Percentiles rank a stretch among this genome's conserved stretches.
These are phyloP conservation scores for Rattus rattus DNA, from an alignment of 2,113 vertebrate species.

Conservation along the genomic window DNA sequence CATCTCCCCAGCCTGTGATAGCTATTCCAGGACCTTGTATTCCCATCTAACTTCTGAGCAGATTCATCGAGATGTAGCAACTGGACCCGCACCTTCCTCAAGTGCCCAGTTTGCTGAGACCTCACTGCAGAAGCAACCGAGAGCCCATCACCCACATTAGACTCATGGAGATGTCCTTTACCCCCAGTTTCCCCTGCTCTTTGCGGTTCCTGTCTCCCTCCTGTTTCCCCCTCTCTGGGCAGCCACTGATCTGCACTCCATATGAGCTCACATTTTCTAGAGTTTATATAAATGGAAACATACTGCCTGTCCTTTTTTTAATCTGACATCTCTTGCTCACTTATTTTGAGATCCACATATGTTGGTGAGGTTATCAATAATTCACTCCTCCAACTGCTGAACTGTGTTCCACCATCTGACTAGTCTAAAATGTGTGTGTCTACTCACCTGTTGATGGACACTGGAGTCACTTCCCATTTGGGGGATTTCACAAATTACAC, in stretches of 20 bases:
- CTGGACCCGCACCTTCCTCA: no score
- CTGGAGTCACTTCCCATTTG: neutral
- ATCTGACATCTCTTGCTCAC: constrained; percentile 11
- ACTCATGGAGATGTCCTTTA: rapidly evolving
- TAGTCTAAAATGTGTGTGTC: neutral
- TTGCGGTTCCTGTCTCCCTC: neutral
- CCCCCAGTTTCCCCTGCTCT: neutral
- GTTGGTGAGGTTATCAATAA: neutral
- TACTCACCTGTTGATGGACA: neutral
- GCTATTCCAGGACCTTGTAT: neutral
- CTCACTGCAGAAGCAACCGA: rapidly evolving
- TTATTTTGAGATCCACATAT: neutral
- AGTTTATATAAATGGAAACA: neutral
- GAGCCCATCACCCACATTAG: neutral
- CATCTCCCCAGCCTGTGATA: neutral
- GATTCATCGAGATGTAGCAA: neutral
- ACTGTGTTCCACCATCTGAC: neutral
- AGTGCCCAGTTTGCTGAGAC: neutral
- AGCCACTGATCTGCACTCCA: neutral
- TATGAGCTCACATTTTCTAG: neutral
- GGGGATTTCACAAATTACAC: neutral
- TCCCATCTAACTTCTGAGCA: neutral
- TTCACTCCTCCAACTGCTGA: neutral
- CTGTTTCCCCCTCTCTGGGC: neutral
- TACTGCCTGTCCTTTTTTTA: neutral